Percentiles rank a stretch among this genome's conserved stretches.
Conservation (phyloP, 2,797 vertebrate species). For the Falco cherrug region DNA sequence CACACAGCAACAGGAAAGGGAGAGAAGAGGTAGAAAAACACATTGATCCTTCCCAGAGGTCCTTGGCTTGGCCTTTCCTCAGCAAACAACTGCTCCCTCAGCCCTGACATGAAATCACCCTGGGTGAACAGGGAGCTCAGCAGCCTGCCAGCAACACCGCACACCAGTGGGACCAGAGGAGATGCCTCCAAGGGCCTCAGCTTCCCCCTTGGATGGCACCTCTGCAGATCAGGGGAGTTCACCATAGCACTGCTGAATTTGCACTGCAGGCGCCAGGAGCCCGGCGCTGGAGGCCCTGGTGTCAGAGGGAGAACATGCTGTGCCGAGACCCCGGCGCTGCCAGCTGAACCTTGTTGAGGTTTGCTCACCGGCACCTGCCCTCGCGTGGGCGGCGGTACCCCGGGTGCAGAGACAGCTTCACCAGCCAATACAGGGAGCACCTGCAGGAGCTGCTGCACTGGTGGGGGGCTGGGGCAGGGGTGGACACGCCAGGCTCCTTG, state of each 20-base stretch:
- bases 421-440: not conserved
- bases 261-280: not conserved
- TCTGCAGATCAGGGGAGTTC: not conserved
- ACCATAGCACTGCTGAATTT: not conserved
- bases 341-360: not conserved
- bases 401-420: not conserved
- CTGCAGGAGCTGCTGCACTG: fast-evolving
- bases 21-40: constrained; percentile 30
- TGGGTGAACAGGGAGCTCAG: not conserved
- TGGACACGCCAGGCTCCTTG: not conserved
- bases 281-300: not conserved
- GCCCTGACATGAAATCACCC: not conserved
- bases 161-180: not conserved
- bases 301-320: not conserved
- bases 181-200: not conserved
- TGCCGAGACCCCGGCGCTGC: not conserved
- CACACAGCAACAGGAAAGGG: not conserved
- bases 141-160: not conserved
- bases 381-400: not conserved
- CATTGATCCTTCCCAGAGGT: constrained; percentile 11
- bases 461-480: not conserved
- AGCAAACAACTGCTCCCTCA: not conserved
- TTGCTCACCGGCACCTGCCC: not conserved
- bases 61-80: constrained; percentile 18
- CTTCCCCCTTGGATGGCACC: not conserved